phyloP scores from a whole-genome alignment of 1,140 invertebrate genomes.

The Neelides sp. region DNA sequence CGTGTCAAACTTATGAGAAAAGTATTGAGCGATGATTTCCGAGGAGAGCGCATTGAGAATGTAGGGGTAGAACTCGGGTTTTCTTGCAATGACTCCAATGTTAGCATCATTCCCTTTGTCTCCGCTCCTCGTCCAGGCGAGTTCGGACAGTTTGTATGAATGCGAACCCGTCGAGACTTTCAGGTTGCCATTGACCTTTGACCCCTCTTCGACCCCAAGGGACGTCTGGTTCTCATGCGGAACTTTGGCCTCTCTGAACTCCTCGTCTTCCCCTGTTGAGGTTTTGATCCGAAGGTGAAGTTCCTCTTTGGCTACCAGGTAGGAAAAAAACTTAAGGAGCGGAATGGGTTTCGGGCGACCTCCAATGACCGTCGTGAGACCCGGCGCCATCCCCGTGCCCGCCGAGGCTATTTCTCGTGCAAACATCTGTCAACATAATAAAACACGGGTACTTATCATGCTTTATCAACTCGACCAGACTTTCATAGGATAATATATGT shows the following conservation, averaged over 20 bases:
- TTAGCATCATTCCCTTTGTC: conserved; percentile 44
- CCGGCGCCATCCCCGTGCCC: conserved; percentile 46
- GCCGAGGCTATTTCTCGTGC: conserved; percentile 42
- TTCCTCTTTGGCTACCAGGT: conserved; percentile 38
- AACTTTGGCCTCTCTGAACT: background rate
- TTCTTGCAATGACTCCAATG: conserved; percentile 42
- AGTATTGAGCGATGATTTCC: conserved; percentile 37
- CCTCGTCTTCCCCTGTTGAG: conserved; percentile 21
- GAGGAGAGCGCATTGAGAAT: conserved; percentile 36
- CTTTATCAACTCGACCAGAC: too few species aligned
- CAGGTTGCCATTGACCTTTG: background rate
- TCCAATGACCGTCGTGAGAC: conserved; percentile 39
- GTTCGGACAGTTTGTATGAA: conserved; percentile 38
- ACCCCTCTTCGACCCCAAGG: background rate
- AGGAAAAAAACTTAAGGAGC: conserved; percentile 41
- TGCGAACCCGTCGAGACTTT: conserved; percentile 31
- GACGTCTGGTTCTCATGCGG: background rate
- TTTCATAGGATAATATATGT: too few species aligned
- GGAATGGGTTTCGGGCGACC: conserved; percentile 42
- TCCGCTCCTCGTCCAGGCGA: conserved; percentile 43
- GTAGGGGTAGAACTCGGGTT: conserved; percentile 37
- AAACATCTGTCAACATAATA: conserved; percentile 33
- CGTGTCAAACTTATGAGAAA: conserved; percentile 37
- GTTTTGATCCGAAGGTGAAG: conserved; percentile 33
- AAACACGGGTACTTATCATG: background rate